Conservation (phyloP, 2,113 vertebrate species). For the Puma concolor region DNA sequence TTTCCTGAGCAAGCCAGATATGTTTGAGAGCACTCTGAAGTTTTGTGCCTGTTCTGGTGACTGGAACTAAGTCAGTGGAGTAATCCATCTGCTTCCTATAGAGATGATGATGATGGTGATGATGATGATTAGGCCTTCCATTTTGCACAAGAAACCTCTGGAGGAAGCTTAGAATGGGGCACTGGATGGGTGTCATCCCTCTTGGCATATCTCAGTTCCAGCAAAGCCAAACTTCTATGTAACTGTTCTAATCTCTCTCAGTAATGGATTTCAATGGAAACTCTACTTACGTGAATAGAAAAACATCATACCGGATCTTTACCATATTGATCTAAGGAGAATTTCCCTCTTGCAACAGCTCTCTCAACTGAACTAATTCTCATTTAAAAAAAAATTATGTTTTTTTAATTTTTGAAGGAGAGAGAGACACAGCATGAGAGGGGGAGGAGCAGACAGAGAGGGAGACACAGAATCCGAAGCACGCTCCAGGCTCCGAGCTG, state of each 20-base stretch:
- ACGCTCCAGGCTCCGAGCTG: no score
- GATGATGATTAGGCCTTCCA: neutral
- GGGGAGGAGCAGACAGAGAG: no score
- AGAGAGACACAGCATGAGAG: no score
- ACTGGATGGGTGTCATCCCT: neutral
- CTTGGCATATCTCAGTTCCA: neutral
- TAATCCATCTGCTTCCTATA: neutral
- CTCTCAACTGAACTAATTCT: neutral
- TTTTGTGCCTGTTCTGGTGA: neutral
- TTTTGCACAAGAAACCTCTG: neutral
- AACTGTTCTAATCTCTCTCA: neutral
- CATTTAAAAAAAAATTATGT: neutral
- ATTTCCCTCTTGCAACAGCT: neutral
- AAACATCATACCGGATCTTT: slow-evolving; percentile 31
- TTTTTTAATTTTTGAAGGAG: no score
- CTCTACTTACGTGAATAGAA: neutral
- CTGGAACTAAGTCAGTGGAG: neutral
- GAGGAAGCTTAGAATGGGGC: neutral
- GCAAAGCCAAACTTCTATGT: neutral
- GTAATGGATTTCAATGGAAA: neutral
- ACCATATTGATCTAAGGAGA: neutral
- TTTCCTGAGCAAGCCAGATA: neutral
- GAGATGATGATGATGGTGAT: neutral
- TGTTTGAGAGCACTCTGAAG: neutral
- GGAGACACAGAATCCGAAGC: no score